These are phyloP conservation scores for Geophilus truncorum DNA, from an alignment of 2,888 invertebrate genomes.

Conservation along the genomic window DNA sequence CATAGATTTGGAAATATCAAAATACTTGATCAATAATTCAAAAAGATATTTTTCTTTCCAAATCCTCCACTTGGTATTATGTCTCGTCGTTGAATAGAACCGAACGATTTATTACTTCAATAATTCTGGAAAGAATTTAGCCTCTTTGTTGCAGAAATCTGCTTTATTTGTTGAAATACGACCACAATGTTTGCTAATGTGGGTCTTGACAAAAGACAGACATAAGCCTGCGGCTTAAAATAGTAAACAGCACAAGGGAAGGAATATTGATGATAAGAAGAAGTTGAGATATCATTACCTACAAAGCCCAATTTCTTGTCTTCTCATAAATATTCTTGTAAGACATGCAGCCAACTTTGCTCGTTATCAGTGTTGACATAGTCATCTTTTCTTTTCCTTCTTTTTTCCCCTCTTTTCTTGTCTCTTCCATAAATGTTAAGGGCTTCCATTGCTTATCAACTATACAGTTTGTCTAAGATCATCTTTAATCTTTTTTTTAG, in stretches of 20 bases:
- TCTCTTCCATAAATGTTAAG: not conserved
- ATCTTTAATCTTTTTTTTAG: not conserved
- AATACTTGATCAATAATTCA: not conserved
- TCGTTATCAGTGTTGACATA: constrained; percentile 16
- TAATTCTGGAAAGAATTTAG: not conserved
- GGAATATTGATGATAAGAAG: constrained; percentile 16
- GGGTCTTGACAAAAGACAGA: constrained; percentile 11
- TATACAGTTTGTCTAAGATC: not conserved
- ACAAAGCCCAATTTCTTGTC: constrained; percentile 4
- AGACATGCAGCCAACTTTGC: constrained; percentile 8
- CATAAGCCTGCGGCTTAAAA: constrained; percentile 2
- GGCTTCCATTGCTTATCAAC: not conserved
- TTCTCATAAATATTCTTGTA: constrained; percentile 11
- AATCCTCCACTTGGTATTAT: too few species aligned
- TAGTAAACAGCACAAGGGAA: constrained; percentile 2
- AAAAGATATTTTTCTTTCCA: not conserved
- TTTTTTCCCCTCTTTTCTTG: not conserved
- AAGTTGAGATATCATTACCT: constrained; percentile 1
- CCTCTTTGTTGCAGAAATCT: not conserved
- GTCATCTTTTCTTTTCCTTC: not conserved
- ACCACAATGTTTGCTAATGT: constrained; percentile 16
- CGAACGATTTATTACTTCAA: not conserved
- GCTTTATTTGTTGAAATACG: not conserved
- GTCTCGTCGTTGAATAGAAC: not conserved
- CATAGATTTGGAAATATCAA: too few species aligned